Evolutionary conservation across 2,888 invertebrate genomes (phyloP).

Genomic region (Erebia ligea): DNA sequence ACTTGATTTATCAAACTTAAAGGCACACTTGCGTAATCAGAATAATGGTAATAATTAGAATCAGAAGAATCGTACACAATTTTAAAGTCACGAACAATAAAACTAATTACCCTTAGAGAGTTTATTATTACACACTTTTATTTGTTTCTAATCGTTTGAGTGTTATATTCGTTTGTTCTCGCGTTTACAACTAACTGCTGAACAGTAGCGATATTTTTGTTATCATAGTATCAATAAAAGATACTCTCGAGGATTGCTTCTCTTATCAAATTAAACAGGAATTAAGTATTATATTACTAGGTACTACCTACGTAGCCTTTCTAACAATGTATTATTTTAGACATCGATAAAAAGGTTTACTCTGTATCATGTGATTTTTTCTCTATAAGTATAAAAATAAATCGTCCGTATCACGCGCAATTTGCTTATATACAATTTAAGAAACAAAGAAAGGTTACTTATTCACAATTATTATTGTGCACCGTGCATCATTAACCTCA

Average conservation of each 20-base stretch:
- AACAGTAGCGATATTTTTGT: constrained; percentile 56
- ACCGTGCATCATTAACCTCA: not conserved
- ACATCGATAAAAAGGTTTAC: constrained; percentile 12
- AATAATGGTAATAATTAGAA: too few relatives aligned
- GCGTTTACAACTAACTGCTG: constrained; percentile 53
- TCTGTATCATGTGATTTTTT: constrained; percentile 6
- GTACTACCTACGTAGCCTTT: constrained; percentile 13
- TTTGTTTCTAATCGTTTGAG: constrained; percentile 13
- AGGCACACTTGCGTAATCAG: not conserved
- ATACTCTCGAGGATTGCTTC: constrained; percentile 68
- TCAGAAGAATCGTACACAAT: not conserved
- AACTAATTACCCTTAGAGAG: not conserved
- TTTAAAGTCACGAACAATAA: not conserved
- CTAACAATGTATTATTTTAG: constrained; percentile 5
- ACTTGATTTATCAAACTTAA: not conserved
- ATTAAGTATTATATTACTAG: constrained; percentile 27
- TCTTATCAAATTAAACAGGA: constrained; percentile 42
- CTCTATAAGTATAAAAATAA: constrained; percentile 9
- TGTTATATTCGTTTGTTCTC: constrained; percentile 42
- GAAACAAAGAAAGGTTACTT: not conserved
- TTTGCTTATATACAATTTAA: constrained; percentile 5
- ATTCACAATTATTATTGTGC: constrained; percentile 7
- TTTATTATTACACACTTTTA: constrained; percentile 4
- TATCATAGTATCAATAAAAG: constrained; percentile 77
- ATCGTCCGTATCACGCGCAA: constrained; percentile 6